Base-by-base conservation (phyloP, 1,140 invertebrate species). In the Drosophila pallidifrons region DNA sequence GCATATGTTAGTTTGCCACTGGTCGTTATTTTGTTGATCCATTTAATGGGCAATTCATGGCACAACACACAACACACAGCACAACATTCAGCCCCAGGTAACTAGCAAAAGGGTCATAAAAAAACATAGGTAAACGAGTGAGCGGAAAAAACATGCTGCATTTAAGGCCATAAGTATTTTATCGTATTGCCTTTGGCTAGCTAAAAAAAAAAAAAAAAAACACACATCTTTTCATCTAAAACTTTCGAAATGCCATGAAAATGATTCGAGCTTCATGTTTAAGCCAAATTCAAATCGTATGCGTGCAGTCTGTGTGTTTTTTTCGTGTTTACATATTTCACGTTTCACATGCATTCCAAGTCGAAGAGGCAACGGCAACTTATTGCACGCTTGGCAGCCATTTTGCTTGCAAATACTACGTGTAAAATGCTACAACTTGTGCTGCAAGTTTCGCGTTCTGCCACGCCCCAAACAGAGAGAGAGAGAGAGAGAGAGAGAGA, bases 241-340 rank as follows among this genome's bases (percentile, higher is more conserved):
- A 78, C 30, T 51, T 75, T 71, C 35, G 61, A 65, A 76, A 52
- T 55, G 66, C 81, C 72, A 54, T 82, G 80, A 82, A 82, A 82
- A 83, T 80, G 57, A 66, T 83, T 55, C 47, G 30, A 30, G 57
- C 51, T 55, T 45, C 51, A 65, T 65, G 49, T 80, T 60, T 52
- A 52, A 46, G 43, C 30, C 65, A 45, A 74, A 74, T 69, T 61
- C 65, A 52, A 74, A 69, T 61, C 65, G 68, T 67, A 60, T 45
- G 3, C 41, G 51, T 65, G 60, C 16, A 57, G 60, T 65, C 59
- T 66, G 28, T 10, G 8, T 66, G 35, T 8, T 3, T 51, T 54
- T 61, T 54, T 38, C 41, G 57, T 59, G 57, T 69, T 74, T 55
- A 60, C 70, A 73, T 68, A 59, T 58, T 73, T 25, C 16, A 5